Evolutionary conservation across 2,888 invertebrate genomes (phyloP).

Genomic region (Achlya flavicornis): DNA sequence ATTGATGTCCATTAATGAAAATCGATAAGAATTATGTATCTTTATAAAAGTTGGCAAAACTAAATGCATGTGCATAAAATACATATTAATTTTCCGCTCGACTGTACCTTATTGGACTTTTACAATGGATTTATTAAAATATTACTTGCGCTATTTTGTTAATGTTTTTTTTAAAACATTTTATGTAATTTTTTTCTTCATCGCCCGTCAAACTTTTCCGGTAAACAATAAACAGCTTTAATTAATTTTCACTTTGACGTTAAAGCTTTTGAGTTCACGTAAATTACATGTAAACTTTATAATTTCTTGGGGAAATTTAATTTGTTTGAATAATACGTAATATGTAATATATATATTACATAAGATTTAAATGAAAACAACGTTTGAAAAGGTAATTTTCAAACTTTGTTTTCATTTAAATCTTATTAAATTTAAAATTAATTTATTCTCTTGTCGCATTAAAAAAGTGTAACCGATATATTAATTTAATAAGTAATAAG

Average conservation of each 20-base stretch:
- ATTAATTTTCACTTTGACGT: constrained; percentile 46
- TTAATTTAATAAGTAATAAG: no score
- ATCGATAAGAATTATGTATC: no score
- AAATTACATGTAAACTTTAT: constrained; percentile 16
- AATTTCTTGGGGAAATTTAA: constrained; percentile 11
- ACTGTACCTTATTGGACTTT: constrained; percentile 27
- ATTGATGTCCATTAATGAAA: no score
- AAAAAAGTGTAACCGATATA: no score
- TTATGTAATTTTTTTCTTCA: constrained; percentile 20
- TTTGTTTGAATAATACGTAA: neutral
- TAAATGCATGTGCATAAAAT: neutral
- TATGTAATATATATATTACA: neutral
- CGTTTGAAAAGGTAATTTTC: no score
- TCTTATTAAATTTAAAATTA: no score
- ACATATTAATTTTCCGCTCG: neutral
- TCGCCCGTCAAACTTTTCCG: constrained; percentile 33
- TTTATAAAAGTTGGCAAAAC: no score
- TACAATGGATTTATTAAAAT: constrained; percentile 55
- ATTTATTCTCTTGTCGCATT: no score
- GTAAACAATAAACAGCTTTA: constrained; percentile 50
- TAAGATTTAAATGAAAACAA: neutral
- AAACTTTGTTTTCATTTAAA: no score
- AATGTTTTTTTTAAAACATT: constrained; percentile 23
- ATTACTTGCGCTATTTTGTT: constrained; percentile 46
- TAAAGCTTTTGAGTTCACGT: constrained; percentile 18